Evolutionary conservation across 2,797 vertebrate species (phyloP), one percentile per base, ranked within the genome.

Genomic region (Merluccius polli): DNA sequence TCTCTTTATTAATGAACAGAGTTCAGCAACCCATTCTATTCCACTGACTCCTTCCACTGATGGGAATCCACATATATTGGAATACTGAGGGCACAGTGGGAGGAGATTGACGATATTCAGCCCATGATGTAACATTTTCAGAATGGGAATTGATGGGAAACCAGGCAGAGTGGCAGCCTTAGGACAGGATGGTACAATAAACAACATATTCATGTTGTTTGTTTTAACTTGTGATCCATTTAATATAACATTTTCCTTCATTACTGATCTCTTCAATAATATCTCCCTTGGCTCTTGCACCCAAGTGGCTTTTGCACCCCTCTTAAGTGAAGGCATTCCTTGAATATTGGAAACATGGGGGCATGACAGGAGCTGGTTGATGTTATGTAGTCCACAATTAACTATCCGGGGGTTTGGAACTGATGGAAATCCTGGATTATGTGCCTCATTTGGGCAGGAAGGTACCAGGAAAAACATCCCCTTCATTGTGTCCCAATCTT

Each of bases 81-180:
- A 91, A 79, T 72, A 27, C 30, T n/a, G 6, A 5, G 90, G 89
- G 71, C 88, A 91, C 72, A 86, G 52, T 41, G 78, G 74, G 75
- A 89, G 72, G 3, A 89, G 76, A 29, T 41, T 87, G 29, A 89
- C 75, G 15, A 77, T 11, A 81, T 87, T 87, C 32, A 5, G 8
- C 5, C 31, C 65, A 77, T 74, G 76, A 83, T 77, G 76, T 1
- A 81, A 48, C 3, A 18, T 30, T 80, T 73, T 77, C 13, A 87
- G 78, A 75, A 82, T 71, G 35, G 85, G 83, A 76, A 87, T 73
- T 29, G 82, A 86, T 75, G 90, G 87, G n/a, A 91, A 89, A 79
- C 90, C 91, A 59, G 77, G 77, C 72, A 86, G 63, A 70, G 32
- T 63, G 73, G 91, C 79, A 6, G 73, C 18, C 85, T 84, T 84